Base-by-base conservation (phyloP, 2,113 vertebrate species). In the Sinocyclocheilus anshuiensis region DNA sequence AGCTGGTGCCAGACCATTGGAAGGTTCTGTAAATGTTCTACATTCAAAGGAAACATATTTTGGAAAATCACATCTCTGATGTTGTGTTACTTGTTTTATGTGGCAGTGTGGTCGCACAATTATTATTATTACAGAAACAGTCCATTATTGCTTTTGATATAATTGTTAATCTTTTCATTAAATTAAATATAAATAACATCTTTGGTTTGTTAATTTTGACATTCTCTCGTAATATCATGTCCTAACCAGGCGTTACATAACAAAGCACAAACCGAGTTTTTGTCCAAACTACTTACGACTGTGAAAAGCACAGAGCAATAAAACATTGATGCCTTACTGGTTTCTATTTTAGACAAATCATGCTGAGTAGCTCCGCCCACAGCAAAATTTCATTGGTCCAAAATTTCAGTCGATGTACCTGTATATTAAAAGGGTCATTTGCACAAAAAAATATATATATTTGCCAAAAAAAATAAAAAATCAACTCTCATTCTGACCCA, bases 1-100 rank as follows among this genome's bases (percentile, higher is more conserved):
- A 11, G 26, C 16, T 77, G 45, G 7, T 77, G 26, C 50, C 48
- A 29, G 8, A 77, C 48, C 75, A 55, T 33, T 50, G 57, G 26
- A 53, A 55, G 24, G 24, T 55, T 55, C 75, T 72, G 9, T 72
- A 72, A 72, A 39, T 72, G 18, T 72, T 72, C 33, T 16, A 22
- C 33, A 33, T 72, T 72, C 36, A 72, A 22, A 39, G 18, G 18
- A 2, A 72, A 39, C 36, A 39, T 22, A 72, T 72, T 71, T 72
- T 72, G 33, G 33, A 22, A 72, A 72, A 72, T 61, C 20, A 3
- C 57, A 61, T 61, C 20, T 61, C 57, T n/a, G 55, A 22, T 59
- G 55, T 59, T 20, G 69, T 39, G 69, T 22, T 72, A 72, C 33
- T 72, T 39, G 33, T 72, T 39, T 72, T 72, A 33, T 72, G 69